Conservation (phyloP, 2,888 invertebrate species). For the Taphrorychus bicolor region DNA sequence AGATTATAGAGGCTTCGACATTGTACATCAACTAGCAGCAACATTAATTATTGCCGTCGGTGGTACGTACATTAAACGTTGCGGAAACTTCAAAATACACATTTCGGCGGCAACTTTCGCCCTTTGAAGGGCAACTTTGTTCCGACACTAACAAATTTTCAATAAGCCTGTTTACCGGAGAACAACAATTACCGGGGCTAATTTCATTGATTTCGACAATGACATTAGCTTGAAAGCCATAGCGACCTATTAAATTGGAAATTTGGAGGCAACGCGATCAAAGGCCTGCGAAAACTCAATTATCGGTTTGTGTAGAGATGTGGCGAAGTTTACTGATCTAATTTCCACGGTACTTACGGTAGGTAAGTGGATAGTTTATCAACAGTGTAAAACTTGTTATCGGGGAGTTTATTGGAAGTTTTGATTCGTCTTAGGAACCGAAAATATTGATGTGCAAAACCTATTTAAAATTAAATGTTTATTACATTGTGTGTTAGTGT, state of each 20-base stretch:
- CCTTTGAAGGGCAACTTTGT: not conserved
- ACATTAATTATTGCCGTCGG: not conserved
- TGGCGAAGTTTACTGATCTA: not conserved
- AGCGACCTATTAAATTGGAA: conserved; percentile 11
- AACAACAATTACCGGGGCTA: conserved; percentile 23
- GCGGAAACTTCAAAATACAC: not conserved
- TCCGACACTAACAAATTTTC: conserved; percentile 8
- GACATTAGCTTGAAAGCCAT: conserved; percentile 29
- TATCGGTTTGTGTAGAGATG: conserved; percentile 6
- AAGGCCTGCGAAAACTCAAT: conserved; percentile 16
- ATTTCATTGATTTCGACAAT: conserved; percentile 27
- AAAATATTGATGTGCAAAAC: too few relatives aligned
- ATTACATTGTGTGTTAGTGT: too few relatives aligned
- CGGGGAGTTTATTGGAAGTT: not conserved
- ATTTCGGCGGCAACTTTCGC: not conserved
- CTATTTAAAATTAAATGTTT: too few relatives aligned
- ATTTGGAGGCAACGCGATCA: not conserved
- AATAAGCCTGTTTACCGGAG: conserved; percentile 7
- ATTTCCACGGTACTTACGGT: not conserved
- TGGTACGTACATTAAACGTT: not conserved
- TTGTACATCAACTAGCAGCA: not conserved
- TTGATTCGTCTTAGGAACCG: not conserved
- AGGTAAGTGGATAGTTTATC: not conserved
- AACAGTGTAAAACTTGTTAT: not conserved
- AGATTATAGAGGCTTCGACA: not conserved